Evolutionary conservation across 2,797 vertebrate genomes (phyloP).

Genomic region (Cirrhinus molitorella): DNA sequence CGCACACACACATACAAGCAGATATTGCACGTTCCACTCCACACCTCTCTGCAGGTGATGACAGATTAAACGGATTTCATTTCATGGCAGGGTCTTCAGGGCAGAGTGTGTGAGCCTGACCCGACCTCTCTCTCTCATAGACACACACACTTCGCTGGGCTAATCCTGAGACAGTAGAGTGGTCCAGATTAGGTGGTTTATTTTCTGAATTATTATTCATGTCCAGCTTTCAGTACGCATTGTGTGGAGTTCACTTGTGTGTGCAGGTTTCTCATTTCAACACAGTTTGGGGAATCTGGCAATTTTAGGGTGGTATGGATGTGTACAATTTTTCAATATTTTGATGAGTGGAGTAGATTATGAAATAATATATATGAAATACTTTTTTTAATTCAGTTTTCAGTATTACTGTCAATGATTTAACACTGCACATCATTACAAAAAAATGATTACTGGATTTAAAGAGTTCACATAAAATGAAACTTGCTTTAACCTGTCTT

Average conservation of each 20-base stretch:
- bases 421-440: neutral
- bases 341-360: neutral
- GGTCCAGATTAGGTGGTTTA: slow-evolving; percentile 54
- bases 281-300: neutral
- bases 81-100: slow-evolving; percentile 68
- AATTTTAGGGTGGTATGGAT: neutral
- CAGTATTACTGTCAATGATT: neutral
- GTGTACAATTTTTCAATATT: neutral
- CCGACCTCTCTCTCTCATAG: slow-evolving; percentile 41
- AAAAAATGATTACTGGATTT: neutral
- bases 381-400: neutral
- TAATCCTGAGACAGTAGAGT: slow-evolving; percentile 58
- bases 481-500: neutral
- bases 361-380: no score
- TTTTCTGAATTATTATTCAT: slow-evolving; percentile 54
- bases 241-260: slow-evolving; percentile 26
- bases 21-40: slow-evolving; percentile 77
- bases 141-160: slow-evolving; percentile 51
- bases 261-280: slow-evolving; percentile 19
- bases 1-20: slow-evolving; percentile 53
- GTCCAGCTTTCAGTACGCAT: slow-evolving; percentile 50
- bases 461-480: no score
- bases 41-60: slow-evolving; percentile 80
- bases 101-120: slow-evolving; percentile 55
- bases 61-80: slow-evolving; percentile 85